These are phyloP conservation scores for Aratinga solstitialis DNA, from an alignment of 2,797 vertebrate species.

Conservation along the genomic window DNA sequence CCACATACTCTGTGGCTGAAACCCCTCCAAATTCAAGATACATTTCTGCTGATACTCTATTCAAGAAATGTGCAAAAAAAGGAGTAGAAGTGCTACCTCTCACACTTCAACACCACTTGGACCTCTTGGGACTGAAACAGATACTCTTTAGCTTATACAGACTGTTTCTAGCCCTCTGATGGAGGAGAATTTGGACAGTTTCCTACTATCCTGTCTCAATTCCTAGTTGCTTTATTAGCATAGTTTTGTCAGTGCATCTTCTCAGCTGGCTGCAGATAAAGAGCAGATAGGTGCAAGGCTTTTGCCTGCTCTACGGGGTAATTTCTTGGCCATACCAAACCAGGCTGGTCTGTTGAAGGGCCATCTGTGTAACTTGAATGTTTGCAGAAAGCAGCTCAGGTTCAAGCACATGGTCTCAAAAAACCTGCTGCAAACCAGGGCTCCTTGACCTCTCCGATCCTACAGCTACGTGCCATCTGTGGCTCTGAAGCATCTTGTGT, in stretches of 20 bases:
- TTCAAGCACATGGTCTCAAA: background rate
- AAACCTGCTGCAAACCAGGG: background rate
- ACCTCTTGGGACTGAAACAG: background rate
- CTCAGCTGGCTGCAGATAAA: background rate
- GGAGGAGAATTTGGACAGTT: background rate
- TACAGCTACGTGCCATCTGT: background rate
- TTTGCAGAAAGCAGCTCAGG: background rate
- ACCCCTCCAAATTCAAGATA: background rate
- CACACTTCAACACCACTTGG: background rate
- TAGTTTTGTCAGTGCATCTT: background rate
- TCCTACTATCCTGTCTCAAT: background rate
- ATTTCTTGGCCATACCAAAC: background rate
- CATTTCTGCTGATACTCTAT: background rate
- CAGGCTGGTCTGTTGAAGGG: background rate
- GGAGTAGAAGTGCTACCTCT: background rate
- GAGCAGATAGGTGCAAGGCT: background rate
- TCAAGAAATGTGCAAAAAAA: background rate
- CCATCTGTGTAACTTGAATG: rapidly evolving
- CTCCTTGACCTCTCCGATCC: background rate
- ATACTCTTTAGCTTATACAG: background rate
- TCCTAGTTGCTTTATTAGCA: background rate
- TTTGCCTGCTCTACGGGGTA: background rate
- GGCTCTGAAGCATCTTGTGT: background rate
- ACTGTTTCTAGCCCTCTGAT: rapidly evolving
- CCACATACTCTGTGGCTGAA: background rate